These are phyloP conservation scores for Apamea epomidion DNA, from an alignment of 2,888 invertebrate species.

Conservation along the genomic window DNA sequence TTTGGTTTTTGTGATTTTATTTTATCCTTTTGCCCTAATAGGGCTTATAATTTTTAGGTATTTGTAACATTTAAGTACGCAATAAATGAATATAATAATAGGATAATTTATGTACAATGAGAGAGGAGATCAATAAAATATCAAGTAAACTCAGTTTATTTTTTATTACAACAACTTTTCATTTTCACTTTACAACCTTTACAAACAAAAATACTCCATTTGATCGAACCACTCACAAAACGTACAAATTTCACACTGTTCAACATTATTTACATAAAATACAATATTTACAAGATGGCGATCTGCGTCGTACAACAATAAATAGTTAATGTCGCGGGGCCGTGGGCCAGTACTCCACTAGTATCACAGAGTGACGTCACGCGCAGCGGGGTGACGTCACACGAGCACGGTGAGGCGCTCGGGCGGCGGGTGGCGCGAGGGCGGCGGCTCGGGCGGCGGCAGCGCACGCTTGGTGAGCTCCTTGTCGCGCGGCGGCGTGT, in stretches of 20 bases:
- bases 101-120: too few species aligned
- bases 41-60: too few species aligned
- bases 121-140: conserved; percentile 13
- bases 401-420: conserved; percentile 88
- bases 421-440: conserved; percentile 78
- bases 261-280: conserved; percentile 87
- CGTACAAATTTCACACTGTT: conserved; percentile 77
- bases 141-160: conserved; percentile 58
- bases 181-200: conserved; percentile 83
- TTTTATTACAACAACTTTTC: conserved; percentile 84
- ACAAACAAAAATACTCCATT: conserved; percentile 83
- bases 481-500: conserved; percentile 94
- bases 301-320: conserved; percentile 77
- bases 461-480: conserved; percentile 94
- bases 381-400: conserved; percentile 78
- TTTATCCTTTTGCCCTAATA: too few species aligned
- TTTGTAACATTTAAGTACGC: too few species aligned
- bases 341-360: conserved; percentile 28
- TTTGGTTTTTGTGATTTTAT: too few species aligned
- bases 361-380: conserved; percentile 76
- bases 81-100: too few species aligned
- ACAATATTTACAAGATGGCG: conserved; percentile 83
- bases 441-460: conserved; percentile 84
- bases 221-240: conserved; percentile 71
- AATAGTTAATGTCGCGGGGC: conserved; percentile 72